A percentile compares a stretch with the other conserved stretches of the same genome.
Evolutionary conservation across 2,797 vertebrate genomes (phyloP).

Genomic region (Crypturellus tataupa): DNA sequence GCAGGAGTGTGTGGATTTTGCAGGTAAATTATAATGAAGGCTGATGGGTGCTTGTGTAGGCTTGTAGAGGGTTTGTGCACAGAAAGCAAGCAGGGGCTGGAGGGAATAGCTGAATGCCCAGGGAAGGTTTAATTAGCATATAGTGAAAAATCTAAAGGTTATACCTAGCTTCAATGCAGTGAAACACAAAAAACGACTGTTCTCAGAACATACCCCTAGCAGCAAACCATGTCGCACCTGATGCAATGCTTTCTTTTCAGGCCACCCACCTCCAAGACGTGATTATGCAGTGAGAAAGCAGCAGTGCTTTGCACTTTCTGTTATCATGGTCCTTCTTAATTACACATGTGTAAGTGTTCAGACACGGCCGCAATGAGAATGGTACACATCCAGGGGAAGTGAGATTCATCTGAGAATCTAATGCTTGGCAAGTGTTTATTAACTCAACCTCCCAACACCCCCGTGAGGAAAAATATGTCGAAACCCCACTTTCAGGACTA

Average conservation of each 20-base stretch:
- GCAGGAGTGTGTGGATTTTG: conserved; percentile 58
- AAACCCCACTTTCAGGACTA: conserved; percentile 69
- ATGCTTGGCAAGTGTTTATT: conserved; percentile 46
- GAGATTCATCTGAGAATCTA: conserved; percentile 70
- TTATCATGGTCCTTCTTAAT: conserved; percentile 65
- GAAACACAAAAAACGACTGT: conserved; percentile 47
- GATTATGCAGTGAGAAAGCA: conserved; percentile 68
- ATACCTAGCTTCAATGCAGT: neutral
- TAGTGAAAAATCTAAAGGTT: conserved; percentile 71
- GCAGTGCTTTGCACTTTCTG: conserved; percentile 50
- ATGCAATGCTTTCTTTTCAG: conserved; percentile 52
- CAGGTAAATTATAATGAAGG: conserved; percentile 72
- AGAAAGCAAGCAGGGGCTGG: conserved; percentile 74
- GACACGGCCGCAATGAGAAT: conserved; percentile 56
- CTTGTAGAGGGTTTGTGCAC: conserved; percentile 57
- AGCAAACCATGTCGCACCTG: conserved; percentile 58
- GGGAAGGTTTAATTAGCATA: conserved; percentile 74
- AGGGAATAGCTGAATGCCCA: conserved; percentile 73
- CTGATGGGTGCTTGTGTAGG: conserved; percentile 68
- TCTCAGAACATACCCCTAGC: conserved; percentile 52
- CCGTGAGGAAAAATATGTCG: conserved; percentile 68
- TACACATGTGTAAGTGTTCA: conserved; percentile 64
- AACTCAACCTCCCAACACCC: conserved; percentile 55
- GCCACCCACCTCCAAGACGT: conserved; percentile 73
- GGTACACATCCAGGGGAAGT: conserved; percentile 68